Evolutionary conservation across 2,113 vertebrate genomes (phyloP), one percentile per base, ranked within the genome.

Genomic region (Plotosus lineatus): DNA sequence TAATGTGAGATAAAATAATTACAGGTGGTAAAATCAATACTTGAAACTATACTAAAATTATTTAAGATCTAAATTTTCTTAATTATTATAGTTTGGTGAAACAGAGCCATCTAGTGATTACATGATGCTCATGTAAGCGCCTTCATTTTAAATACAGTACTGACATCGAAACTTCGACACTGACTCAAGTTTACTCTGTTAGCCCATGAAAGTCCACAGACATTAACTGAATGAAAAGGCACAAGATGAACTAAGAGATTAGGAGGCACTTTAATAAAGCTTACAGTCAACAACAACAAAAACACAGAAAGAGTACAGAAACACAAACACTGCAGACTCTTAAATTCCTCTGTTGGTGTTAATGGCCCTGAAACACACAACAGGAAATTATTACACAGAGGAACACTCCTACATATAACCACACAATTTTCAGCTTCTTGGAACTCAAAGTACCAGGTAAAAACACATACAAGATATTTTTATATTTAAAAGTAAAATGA

Each of bases 51-150:
- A 44, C 38, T n/a, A 1, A 66, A 14, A 69, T 28, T 36, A 5
- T 63, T 3, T 15, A 74, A 36, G 26, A 23, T 10, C 17, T 19
- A 55, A 15, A 12, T 10, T 33, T n/a, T 6, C 3, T 5, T 51
- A 42, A 50, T 28, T 15, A 40, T 50, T 33, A 56, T 17, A 51
- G 10, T 10, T 50, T 78, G 56, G 71, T 55, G 31, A 40, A 83
- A 86, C 75, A 85, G 85, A 58, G 55, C 81, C 68, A 80, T 83
- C 88, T 75, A 55, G 81, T 85, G 89, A 85, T 58, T 2, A 40
- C 6, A 75, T 65, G 17, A 55, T 56, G 28, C 56, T 60, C 6
- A 44, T 44, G 44, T 71, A 11, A 77, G 0, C 48, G 78, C 31
- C 78, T 61, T 31, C 15, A 46, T 55, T 26, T 42, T 14, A 79